Conservation (phyloP, 2,797 vertebrate species). For the Buceros bicornis region DNA sequence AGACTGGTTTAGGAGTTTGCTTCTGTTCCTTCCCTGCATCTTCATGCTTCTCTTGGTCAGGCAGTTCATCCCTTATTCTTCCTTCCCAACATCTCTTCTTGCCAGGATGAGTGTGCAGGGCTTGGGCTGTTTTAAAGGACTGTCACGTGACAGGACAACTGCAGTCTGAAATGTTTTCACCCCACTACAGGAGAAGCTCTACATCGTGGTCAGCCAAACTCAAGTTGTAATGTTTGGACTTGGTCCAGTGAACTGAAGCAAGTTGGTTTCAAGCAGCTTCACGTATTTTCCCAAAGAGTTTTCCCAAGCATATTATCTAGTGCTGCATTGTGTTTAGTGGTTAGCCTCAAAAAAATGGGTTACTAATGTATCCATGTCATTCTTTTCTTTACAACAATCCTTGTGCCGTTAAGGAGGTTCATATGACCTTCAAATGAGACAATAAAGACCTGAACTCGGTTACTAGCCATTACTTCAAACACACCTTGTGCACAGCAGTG, state of each 20-base stretch:
- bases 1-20: neutral
- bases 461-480: neutral
- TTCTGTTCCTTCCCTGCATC: neutral
- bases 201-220: neutral
- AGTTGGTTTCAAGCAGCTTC: conserved; percentile 47
- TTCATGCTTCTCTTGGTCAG: neutral
- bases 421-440: conserved; percentile 49
- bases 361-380: conserved; percentile 42
- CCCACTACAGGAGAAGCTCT: neutral
- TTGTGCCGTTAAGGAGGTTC: conserved; percentile 48
- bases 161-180: neutral
- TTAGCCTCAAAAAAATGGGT: conserved; percentile 55
- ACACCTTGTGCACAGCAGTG: neutral
- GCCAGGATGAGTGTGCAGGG: neutral
- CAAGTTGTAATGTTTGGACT: conserved; percentile 9
- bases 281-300: conserved; percentile 54
- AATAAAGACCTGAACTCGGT: conserved; percentile 20
- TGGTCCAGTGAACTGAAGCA: conserved; percentile 42
- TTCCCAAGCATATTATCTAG: conserved; percentile 61
- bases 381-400: conserved; percentile 35
- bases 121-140: neutral
- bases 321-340: conserved; percentile 60
- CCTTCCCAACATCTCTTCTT: neutral
- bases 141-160: neutral
- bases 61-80: neutral